A percentile compares a stretch with the other conserved stretches of the same genome.
phyloP scores from a whole-genome alignment of 2,888 invertebrate genomes.

The Agonopterix alstromeriana region DNA sequence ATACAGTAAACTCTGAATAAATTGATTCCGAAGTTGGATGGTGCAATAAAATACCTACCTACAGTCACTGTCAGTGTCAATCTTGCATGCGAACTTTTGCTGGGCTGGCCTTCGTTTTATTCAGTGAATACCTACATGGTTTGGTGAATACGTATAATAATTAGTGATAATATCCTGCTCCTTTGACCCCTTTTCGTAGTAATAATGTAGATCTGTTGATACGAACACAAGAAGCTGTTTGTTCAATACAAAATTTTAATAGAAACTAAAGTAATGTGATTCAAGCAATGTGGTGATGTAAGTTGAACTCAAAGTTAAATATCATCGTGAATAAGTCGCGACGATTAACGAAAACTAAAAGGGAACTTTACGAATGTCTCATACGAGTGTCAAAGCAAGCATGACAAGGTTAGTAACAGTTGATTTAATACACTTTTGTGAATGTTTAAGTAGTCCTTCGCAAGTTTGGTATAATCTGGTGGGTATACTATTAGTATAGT shows the following conservation, averaged over 20 bases:
- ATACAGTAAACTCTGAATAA: no score
- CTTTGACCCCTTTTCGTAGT: conserved; percentile 14
- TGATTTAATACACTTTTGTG: not conserved
- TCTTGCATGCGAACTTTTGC: no score
- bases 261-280: no score
- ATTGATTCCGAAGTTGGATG: not conserved
- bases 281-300: conserved; percentile 16
- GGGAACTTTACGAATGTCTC: not conserved
- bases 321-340: not conserved
- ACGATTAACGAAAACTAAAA: no score
- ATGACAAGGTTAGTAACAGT: not conserved
- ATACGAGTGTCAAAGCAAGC: not conserved
- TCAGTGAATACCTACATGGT: not conserved
- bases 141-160: conserved; percentile 1
- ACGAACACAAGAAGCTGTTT: not conserved
- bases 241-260: not conserved
- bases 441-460: not conserved
- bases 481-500: not conserved
- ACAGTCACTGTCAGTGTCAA: no score
- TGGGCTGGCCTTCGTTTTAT: not conserved
- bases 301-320: conserved; percentile 13
- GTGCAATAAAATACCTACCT: not conserved
- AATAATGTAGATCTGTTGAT: not conserved
- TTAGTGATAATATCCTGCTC: conserved; percentile 6
- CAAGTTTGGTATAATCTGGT: not conserved